phyloP scores from a whole-genome alignment of 2,888 invertebrate species.

The Sympetrum striolatum region DNA sequence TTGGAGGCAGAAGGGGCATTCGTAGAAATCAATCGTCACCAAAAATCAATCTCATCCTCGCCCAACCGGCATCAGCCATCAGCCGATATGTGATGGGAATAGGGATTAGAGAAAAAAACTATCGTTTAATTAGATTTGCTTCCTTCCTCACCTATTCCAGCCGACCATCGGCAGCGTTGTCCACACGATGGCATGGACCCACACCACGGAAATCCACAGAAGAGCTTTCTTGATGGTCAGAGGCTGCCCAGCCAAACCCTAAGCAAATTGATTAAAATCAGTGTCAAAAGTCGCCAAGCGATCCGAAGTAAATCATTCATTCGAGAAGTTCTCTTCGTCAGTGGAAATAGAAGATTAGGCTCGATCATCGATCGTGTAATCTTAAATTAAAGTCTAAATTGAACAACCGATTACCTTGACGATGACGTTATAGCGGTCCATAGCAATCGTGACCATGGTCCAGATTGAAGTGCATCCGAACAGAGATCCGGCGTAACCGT shows the following conservation, averaged over 20 bases:
- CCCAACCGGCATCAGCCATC: too few relatives aligned
- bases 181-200: constrained; percentile 80
- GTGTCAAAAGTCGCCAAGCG: neutral
- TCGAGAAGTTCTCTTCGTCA: too few relatives aligned
- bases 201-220: constrained; percentile 78
- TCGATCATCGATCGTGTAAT: neutral
- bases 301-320: too few relatives aligned
- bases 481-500: constrained; percentile 69
- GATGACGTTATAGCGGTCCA: constrained; percentile 72
- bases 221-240: constrained; percentile 82
- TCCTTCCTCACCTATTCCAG: constrained; percentile 72
- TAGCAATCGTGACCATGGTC: constrained; percentile 70
- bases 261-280: neutral
- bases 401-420: constrained; percentile 59
- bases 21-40: too few relatives aligned
- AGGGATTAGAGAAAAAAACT: too few relatives aligned
- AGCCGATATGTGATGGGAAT: too few relatives aligned
- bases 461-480: constrained; percentile 73
- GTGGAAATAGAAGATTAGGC: neutral
- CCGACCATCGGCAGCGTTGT: constrained; percentile 85
- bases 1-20: too few relatives aligned
- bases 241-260: constrained; percentile 82
- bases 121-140: too few relatives aligned
- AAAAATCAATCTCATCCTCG: too few relatives aligned
- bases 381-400: neutral